Base-by-base conservation (phyloP, 2,888 invertebrate genomes). In the Ariolimax columbianus region DNA sequence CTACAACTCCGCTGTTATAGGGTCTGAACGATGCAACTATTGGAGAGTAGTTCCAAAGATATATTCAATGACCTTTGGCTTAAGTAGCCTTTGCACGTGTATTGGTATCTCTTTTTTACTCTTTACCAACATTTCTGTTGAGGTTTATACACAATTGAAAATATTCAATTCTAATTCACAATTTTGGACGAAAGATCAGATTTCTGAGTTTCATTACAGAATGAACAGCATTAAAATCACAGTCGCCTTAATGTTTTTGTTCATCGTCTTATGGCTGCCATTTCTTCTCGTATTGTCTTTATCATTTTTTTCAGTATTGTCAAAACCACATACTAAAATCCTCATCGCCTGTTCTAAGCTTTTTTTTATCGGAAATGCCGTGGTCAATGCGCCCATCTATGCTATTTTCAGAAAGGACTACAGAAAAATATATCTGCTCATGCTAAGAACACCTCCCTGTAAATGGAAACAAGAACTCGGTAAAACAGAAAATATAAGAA, bases 251-350 rank as follows among this genome's bases (percentile, higher is more conserved):
- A 77, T 77, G 77, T 77, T 51, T 30, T 6, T 77, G 51, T 77
- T 77, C 26, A 51, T 77, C 14, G 2, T 77, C 3, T 55, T 77
- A 36, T 78, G 78, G 78, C 59, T 78, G 11, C 78, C 78, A 33
- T 78, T 59, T 78, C 36, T 78, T 4, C 9, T 78, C 14, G 38
- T 78, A 23, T 59, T 23, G 7, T 63, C 59, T 33, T 59, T 78
- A 17, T 59, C 59, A 36, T 78, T 59, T 26, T 6, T 55, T 11
- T 4, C 38, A 19, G 4, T 59, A 6, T 55, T 63, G 11, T 77
- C 77, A 33, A 4, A 4, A 1, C 59, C 17, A 19, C 23, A n/a
- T 26, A n/a, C 36, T 55, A 38, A 78, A 63, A 78, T 78, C 3
- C 23, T 59, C 14, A 78, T 36, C 59, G 33, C 19, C 30, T 26